Percentiles rank a stretch among this genome's conserved stretches.
phyloP scores from a whole-genome alignment of 2,113 vertebrate genomes.

The Xiphophorus maculatus region DNA sequence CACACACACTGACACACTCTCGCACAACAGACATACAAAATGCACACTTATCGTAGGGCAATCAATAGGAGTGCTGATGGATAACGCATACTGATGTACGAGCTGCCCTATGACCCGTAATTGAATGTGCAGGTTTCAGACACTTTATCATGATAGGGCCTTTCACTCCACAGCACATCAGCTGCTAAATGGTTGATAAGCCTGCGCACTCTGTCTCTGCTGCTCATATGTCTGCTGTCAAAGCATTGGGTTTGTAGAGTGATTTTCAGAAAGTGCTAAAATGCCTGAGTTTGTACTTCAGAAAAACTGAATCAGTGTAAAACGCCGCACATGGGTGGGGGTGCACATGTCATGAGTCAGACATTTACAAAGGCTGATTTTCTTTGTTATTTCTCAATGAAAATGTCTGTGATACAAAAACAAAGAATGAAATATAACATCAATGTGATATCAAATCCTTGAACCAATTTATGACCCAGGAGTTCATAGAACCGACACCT shows the following conservation, averaged over 20 bases:
- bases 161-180: conserved; percentile 66
- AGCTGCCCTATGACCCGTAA: conserved; percentile 70
- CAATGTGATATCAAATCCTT: conserved; percentile 23
- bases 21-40: background rate
- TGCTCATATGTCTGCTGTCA: conserved; percentile 68
- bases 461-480: conserved; percentile 32
- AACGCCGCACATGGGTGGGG: background rate
- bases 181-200: conserved; percentile 76
- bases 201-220: conserved; percentile 34
- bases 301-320: background rate
- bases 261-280: conserved; percentile 46
- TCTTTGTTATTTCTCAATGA: conserved; percentile 44
- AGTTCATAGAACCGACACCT: conserved; percentile 19
- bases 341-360: conserved; percentile 10
- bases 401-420: conserved; percentile 2
- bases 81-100: conserved; percentile 59
- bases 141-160: conserved; percentile 71
- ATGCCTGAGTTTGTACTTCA: conserved; percentile 39
- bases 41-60: conserved; percentile 28
- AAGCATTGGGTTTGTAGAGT: conserved; percentile 48
- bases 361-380: conserved; percentile 48
- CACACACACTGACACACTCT: background rate
- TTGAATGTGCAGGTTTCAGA: conserved; percentile 65
- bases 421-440: conserved; percentile 33
- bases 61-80: conserved; percentile 68